Base-by-base conservation (phyloP, 2,888 invertebrate genomes). In the Dendrolimus houi region DNA sequence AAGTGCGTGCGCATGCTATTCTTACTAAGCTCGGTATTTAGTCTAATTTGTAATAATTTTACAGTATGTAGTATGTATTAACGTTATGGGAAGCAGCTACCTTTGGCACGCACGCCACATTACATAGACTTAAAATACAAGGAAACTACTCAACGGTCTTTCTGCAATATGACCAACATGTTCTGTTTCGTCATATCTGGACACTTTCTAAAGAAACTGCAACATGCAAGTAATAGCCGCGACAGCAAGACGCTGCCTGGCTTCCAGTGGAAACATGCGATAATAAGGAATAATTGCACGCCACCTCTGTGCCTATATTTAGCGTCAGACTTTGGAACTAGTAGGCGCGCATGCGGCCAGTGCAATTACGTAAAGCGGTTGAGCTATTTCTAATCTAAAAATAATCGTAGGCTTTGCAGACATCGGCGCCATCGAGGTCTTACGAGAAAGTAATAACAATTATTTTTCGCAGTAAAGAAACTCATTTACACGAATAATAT, bases 301-400 rank as follows among this genome's bases (percentile, higher is more conserved):
- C 83, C 80, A 84, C 81, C 83, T 78, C 81, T 77, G 85, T 82
- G 81, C 74, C 90, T 90, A 90, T 89, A 89, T 90, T 88, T 90
- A 90, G 90, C 85, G 75, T 80, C 83, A 79, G 82, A 75, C 83
- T 87, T 86, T 85, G 86, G 87, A 88, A 83, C 87, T 81, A 76
- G 85, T 81, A 76, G 85, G 86, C 79, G 80, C 77, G 87, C 85
- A 83, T 87, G 83, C 84, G 86, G 83, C 89, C 80, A 73, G 86
- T 83, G 87, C 83, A 90, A 90, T 89, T 90, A 89, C 90, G 87
- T 90, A 90, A 89, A 89, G 88, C 87, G 81, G 89, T 87, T 88
- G 85, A 85, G 89, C 88, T 89, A 89, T 90, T 90, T 90, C 90
- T 90, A 90, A 90, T 90, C 90, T 89, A 90, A 90, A 90, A 90